Percentiles rank a stretch among this genome's conserved stretches.
Conservation (phyloP, 2,888 invertebrate species). For the Cataglyphis rosenhaueri region DNA sequence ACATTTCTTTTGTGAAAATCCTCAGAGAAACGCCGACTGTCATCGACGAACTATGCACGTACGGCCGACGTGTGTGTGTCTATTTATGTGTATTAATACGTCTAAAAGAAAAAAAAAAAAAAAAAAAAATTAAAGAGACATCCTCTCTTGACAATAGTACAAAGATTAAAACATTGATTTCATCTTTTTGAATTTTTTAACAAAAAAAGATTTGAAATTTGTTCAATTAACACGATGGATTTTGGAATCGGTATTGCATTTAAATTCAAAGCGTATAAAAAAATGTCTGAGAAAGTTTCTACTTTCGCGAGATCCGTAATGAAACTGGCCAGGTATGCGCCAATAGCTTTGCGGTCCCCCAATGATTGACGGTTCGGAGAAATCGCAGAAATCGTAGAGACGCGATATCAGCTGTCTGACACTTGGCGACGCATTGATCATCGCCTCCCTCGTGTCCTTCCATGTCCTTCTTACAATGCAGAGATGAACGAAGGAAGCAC, state of each 20-base stretch:
- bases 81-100: background rate
- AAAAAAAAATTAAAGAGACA: background rate
- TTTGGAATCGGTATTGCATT: background rate
- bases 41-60: constrained; percentile 49
- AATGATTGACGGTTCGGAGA: constrained; percentile 51
- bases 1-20: constrained; percentile 73
- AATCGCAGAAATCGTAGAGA: constrained; percentile 59
- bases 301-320: constrained; percentile 46
- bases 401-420: constrained; percentile 15
- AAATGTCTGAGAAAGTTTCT: constrained; percentile 47
- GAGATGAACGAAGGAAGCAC: background rate
- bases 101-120: background rate
- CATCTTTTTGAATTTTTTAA: background rate
- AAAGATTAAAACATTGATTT: background rate
- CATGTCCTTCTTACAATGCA: constrained; percentile 48
- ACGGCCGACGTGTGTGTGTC: constrained; percentile 18
- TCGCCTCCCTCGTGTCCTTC: constrained; percentile 57
- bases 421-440: constrained; percentile 60
- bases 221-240: background rate
- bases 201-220: background rate
- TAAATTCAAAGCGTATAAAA: constrained; percentile 23
- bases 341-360: background rate
- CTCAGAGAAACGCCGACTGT: constrained; percentile 55
- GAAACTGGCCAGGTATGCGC: constrained; percentile 34
- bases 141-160: background rate